A percentile compares a stretch with the other conserved stretches of the same genome.
Evolutionary conservation across 2,113 vertebrate genomes (phyloP).

Genomic region (Equus quagga): DNA sequence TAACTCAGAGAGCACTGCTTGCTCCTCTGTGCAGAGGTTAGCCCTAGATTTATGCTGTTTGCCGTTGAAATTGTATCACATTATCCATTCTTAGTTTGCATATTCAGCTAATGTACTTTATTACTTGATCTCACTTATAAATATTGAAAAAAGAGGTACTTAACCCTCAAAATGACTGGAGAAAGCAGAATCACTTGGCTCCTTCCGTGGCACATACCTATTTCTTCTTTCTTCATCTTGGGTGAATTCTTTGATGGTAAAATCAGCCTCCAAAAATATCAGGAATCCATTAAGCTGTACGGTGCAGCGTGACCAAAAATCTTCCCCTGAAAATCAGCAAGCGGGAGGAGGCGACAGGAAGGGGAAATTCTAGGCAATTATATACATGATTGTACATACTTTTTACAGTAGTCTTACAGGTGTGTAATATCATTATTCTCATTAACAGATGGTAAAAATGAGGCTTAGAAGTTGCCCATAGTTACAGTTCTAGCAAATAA

Average conservation of each 20-base stretch:
- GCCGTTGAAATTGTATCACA: background rate
- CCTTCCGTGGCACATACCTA: background rate
- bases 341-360: background rate
- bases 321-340: background rate
- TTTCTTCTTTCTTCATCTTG: background rate
- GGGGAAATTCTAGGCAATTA: background rate
- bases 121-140: background rate
- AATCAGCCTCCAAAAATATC: background rate
- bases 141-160: background rate
- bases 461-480: background rate
- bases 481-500: background rate
- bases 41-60: background rate
- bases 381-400: rapidly evolving
- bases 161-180: background rate
- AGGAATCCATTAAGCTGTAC: background rate
- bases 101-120: background rate
- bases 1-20: background rate
- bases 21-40: background rate
- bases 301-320: background rate
- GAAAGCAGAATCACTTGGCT: background rate
- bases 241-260: background rate
- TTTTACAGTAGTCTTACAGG: background rate
- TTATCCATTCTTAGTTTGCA: background rate
- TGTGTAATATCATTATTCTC: background rate
- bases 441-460: background rate